Evolutionary conservation across 2,797 vertebrate genomes (phyloP).

Genomic region (Cossypha polioptera): DNA sequence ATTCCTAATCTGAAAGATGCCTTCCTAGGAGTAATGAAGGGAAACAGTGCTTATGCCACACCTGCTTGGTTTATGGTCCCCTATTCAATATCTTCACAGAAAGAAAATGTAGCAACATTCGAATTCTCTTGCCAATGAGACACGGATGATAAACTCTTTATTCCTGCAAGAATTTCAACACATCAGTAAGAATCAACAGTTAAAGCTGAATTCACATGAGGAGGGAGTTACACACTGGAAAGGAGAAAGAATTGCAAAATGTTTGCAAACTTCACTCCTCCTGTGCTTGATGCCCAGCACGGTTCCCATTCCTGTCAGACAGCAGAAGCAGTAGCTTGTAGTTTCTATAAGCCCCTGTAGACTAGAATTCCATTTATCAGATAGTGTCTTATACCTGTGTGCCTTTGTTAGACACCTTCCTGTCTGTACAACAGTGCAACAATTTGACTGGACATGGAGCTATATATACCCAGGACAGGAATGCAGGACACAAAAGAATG

Average conservation of each 20-base stretch:
- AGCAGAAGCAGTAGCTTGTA: not conserved
- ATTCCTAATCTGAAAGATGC: not conserved
- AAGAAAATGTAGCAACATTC: not conserved
- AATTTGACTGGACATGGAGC: not conserved
- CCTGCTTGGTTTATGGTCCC: not conserved
- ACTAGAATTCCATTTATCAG: not conserved
- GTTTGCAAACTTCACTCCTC: not conserved
- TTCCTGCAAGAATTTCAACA: not conserved
- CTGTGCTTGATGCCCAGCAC: fast-evolving
- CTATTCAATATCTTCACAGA: not conserved
- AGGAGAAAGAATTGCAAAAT: not conserved
- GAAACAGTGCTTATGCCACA: not conserved
- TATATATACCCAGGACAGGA: not conserved
- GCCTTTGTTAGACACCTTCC: not conserved
- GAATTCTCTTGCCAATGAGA: not conserved
- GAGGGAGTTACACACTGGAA: not conserved
- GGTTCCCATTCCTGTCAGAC: not conserved
- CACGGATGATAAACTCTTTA: not conserved
- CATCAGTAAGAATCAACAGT: not conserved
- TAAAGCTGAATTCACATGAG: not conserved
- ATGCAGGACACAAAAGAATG: not conserved
- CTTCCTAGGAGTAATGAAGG: not conserved
- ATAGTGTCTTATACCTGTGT: too few relatives aligned
- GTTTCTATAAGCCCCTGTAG: not conserved
- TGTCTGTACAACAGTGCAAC: not conserved